Evolutionary conservation across 2,797 vertebrate genomes (phyloP).

Genomic region (Notolepis coatsorum): DNA sequence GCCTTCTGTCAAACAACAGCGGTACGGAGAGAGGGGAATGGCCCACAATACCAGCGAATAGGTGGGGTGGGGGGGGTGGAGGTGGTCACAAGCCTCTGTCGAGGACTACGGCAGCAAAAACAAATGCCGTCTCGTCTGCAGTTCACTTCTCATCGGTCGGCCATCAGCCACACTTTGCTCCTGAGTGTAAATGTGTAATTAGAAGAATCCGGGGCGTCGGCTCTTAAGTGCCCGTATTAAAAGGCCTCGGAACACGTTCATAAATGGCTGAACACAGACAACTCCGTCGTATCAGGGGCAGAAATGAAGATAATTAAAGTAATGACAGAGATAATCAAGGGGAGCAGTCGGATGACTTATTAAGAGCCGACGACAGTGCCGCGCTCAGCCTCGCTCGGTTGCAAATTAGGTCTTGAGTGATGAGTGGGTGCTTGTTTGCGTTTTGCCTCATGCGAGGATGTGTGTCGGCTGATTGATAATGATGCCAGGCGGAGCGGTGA

Average conservation of each 20-base stretch:
- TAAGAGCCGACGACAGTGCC: conserved; percentile 75
- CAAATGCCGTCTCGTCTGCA: conserved; percentile 47
- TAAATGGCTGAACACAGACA: conserved; percentile 68
- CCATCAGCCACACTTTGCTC: conserved; percentile 38
- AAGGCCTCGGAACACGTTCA: conserved; percentile 65
- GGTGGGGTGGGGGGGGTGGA: conserved; percentile 7
- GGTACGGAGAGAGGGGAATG: conserved; percentile 52
- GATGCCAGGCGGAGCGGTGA: conserved; percentile 48
- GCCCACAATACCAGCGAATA: conserved; percentile 42
- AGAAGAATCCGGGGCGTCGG: conserved; percentile 70
- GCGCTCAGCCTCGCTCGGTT: conserved; percentile 66
- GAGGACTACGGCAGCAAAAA: conserved; percentile 58
- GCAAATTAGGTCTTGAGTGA: conserved; percentile 80
- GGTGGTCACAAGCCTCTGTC: conserved; percentile 51
- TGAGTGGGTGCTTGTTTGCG: conserved; percentile 62
- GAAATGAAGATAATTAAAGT: conserved; percentile 79
- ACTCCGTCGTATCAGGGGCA: too few relatives aligned
- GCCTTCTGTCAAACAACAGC: conserved; percentile 77
- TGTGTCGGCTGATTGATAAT: conserved; percentile 57
- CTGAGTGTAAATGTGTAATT: conserved; percentile 75
- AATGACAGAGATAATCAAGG: conserved; percentile 80
- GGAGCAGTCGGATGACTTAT: conserved; percentile 82
- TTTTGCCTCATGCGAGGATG: conserved; percentile 50
- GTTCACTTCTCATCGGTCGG: conserved; percentile 47
- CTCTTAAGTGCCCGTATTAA: conserved; percentile 72